Evolutionary conservation across 35 echinoderm and acorn worm genomes (phyloP).

Genomic region (Patiria miniata): DNA sequence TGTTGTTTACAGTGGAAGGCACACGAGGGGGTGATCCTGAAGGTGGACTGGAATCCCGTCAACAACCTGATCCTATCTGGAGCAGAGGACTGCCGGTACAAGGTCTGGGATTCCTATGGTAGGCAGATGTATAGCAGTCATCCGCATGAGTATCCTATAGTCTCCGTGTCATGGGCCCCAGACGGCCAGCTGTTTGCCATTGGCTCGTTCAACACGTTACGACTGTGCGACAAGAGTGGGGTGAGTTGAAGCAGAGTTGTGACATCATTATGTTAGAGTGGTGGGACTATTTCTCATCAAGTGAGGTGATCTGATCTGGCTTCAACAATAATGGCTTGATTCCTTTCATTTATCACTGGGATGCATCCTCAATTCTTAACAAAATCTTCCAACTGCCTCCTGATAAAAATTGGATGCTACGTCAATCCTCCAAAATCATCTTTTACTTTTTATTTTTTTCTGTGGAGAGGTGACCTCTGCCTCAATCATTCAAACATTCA

Average conservation of each 20-base stretch:
- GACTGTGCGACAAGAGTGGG: slow-evolving; percentile 96
- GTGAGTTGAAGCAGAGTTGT: slow-evolving; percentile 51
- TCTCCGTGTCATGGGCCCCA: slow-evolving; percentile 93
- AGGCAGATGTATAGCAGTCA: slow-evolving; percentile 87
- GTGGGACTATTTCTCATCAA: too few relatives aligned
- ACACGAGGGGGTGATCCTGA: slow-evolving; percentile 98
- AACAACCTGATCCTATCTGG: slow-evolving; percentile 97
- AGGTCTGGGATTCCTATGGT: slow-evolving; percentile 94
- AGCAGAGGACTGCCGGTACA: slow-evolving; percentile 91
- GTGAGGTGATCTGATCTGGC: too few relatives aligned
- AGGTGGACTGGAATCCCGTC: slow-evolving; percentile 97
- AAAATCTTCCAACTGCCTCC: too few relatives aligned
- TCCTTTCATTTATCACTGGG: too few relatives aligned
- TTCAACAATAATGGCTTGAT: too few relatives aligned
- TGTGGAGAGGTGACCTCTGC: too few relatives aligned
- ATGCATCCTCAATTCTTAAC: too few relatives aligned
- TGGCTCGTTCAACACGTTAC: slow-evolving; percentile 93
- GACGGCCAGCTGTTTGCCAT: slow-evolving; percentile 97
- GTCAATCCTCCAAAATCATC: too few relatives aligned
- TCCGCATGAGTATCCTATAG: slow-evolving; percentile 93
- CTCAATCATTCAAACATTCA: too few relatives aligned
- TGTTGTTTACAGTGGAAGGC: slow-evolving; percentile 86
- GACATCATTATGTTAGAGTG: too few relatives aligned
- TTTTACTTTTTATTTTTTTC: too few relatives aligned
- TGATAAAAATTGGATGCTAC: too few relatives aligned